Base-by-base conservation (phyloP, 2,888 invertebrate species). In the Eristalinus sepulchralis region DNA sequence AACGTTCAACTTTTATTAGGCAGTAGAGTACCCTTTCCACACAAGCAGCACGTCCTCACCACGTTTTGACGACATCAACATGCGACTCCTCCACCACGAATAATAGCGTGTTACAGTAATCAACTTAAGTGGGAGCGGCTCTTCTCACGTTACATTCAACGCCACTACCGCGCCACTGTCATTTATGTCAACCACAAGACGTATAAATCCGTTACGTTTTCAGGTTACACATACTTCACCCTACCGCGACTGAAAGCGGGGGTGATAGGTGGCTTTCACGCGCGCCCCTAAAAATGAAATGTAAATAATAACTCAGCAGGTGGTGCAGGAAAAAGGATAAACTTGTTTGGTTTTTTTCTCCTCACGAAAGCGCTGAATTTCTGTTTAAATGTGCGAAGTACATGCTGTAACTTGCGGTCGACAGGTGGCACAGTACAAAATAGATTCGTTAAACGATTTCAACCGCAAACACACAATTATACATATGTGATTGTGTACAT, bases 21-120 rank as follows among this genome's bases (percentile, higher is more conserved):
- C 53, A 31, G 31, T 33, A 55, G 27, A 27, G 17, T 39, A 66
- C 66, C 31, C 67, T 33, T 17, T 31, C 31, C n/a, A 27, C 27
- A 53, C 33, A 13, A 5, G 17, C 53, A 33, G 31, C 27, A 47
- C 24, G 57, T 22, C 57, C 24, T 67, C 33, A 10, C 67, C 31
- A 55, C 55, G 17, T 33, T 67, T 67, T 55, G 67, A 67, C 67
- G 67, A 67, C 31, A 55, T 55, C 67, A 55, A 67, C 31, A 55
- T 55, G 55, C 67, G 55, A 55, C 67, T 67, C 20, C 55, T 55
- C 67, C 55, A 31, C 67, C 33, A 67, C 55, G 67, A 55, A 53
- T 55, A 67, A 67, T 67, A 67, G 67, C 67, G 55, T 67, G 67
- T 67, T 67, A 67, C 53, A 67, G 67, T 67, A 67, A 67, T 67